Base-by-base conservation (phyloP, 2,797 vertebrate genomes). In the Lithobates sylvaticus region DNA sequence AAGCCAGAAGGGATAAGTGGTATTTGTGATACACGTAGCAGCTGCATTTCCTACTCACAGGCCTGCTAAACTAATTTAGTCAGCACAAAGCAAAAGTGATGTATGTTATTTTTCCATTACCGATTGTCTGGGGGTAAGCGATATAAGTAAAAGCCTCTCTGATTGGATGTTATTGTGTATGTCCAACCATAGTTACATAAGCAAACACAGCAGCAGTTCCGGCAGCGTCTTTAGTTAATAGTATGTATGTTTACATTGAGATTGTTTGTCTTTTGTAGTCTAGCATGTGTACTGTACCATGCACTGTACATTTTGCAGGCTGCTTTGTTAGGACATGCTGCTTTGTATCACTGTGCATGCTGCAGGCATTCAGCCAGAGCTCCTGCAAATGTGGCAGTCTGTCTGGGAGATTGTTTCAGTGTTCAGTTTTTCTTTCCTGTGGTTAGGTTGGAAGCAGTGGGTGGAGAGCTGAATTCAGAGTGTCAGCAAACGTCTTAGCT, bases 371-470 rank as follows among this genome's bases (percentile, higher is more conserved):
- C 29, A 9, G 69, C 76, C 75, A 83, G 76, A 61, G 23, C 23
- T 68, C 44, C 76, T 84, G 81, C 36, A 68, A 87, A 83, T 87
- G 81, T 84, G 81, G 86, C 86, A 79, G 75, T 83, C 86, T 76
- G 81, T 79, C 81, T 80, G 47, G 68, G 42, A 74, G 78, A 78
- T 42, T 44, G 54, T 74, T 78, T 78, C 61, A 75, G 36, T 81
- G 1, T 44, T 75, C 39, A 36, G 36, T 64, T 81, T 78, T 78
- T 74, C 68, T 83, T 78, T 75, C 26, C 64, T 87, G 86, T 67
- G 86, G 81, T 87, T 64, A 32, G 81, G 64, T 50, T 78, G 58
- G 81, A 84, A 76, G 76, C 58, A n/a, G 81, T 87, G 81, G 86
- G 86, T 80, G 81, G 86, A 79, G 76, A 68, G 3, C n/a, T 76